A percentile compares a stretch with the other conserved stretches of the same genome.
Evolutionary conservation across 2,113 vertebrate species (phyloP).

Genomic region (Cynoglossus semilaevis): DNA sequence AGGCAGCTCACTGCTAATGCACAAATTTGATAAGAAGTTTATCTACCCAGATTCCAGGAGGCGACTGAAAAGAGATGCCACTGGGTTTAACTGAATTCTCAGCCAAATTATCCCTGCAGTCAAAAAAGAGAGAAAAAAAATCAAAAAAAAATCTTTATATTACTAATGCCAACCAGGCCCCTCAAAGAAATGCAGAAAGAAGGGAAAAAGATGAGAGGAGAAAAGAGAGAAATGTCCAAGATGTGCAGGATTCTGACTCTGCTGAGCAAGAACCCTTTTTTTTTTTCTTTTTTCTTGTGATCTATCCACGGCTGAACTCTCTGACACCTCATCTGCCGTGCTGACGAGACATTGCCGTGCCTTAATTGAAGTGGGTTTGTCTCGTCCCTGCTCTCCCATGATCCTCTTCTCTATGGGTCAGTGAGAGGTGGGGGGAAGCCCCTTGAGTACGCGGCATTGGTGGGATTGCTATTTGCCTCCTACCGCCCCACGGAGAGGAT

Average conservation of each 20-base stretch:
- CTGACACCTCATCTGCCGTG: constrained; percentile 76
- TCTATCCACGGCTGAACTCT: constrained; percentile 70
- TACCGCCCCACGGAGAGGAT: constrained; percentile 69
- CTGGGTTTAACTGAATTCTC: constrained; percentile 15
- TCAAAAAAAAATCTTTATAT: constrained; percentile 22
- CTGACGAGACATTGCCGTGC: constrained; percentile 70
- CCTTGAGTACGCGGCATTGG: constrained; percentile 67
- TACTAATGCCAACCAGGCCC: constrained; percentile 26
- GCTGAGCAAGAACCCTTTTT: constrained; percentile 67
- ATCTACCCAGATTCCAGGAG: constrained; percentile 42
- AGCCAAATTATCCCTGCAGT: constrained; percentile 1
- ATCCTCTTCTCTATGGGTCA: constrained; percentile 75
- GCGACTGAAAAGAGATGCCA: constrained; percentile 10
- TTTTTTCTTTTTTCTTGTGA: constrained; percentile 48
- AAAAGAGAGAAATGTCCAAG: constrained; percentile 43
- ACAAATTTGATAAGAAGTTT: constrained; percentile 59
- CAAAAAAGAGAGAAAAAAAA: constrained; percentile 5
- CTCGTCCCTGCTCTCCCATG: constrained; percentile 73
- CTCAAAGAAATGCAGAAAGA: constrained; percentile 14
- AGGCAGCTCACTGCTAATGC: constrained; percentile 48
- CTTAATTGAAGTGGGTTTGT: constrained; percentile 80
- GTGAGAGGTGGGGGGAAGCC: constrained; percentile 69
- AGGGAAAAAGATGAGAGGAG: constrained; percentile 21
- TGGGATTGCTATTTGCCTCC: constrained; percentile 75
- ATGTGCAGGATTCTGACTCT: constrained; percentile 51